Conservation (phyloP, 2,113 vertebrate genomes). For the Aldabrachelys gigantea region DNA sequence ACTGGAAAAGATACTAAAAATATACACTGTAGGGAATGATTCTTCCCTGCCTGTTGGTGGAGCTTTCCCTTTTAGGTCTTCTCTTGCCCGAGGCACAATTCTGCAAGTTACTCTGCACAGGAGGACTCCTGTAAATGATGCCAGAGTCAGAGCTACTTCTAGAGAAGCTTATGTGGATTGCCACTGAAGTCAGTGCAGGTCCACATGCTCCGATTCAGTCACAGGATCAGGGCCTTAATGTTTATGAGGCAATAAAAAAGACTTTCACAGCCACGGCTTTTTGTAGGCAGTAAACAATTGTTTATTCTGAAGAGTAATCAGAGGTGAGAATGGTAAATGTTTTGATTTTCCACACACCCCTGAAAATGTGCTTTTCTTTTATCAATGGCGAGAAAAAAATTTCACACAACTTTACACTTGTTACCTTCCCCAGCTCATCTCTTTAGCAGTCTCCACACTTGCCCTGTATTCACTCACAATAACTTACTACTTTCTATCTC, state of each 20-base stretch:
- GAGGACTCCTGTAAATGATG: neutral
- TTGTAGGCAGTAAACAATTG: neutral
- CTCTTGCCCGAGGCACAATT: neutral
- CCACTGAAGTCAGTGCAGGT: neutral
- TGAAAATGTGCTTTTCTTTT: neutral
- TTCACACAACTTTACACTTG: neutral
- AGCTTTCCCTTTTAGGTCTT: neutral
- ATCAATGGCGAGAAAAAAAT: accelerated
- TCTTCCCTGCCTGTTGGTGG: neutral
- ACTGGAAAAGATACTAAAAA: neutral
- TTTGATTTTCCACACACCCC: neutral
- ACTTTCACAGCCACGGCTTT: neutral
- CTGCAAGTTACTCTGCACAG: neutral
- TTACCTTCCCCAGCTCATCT: neutral
- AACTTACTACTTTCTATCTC: neutral
- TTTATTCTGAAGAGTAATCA: neutral
- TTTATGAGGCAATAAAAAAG: neutral
- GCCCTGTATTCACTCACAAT: neutral
- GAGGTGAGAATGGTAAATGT: neutral
- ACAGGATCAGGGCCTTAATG: neutral
- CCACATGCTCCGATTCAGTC: neutral
- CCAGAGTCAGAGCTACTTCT: no score
- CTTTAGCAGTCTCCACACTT: neutral
- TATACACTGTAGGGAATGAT: neutral
- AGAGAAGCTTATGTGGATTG: neutral